A percentile compares a stretch with the other conserved stretches of the same genome.
phyloP scores from a whole-genome alignment of 2,113 vertebrate genomes.

The Salvelinus namaycush region DNA sequence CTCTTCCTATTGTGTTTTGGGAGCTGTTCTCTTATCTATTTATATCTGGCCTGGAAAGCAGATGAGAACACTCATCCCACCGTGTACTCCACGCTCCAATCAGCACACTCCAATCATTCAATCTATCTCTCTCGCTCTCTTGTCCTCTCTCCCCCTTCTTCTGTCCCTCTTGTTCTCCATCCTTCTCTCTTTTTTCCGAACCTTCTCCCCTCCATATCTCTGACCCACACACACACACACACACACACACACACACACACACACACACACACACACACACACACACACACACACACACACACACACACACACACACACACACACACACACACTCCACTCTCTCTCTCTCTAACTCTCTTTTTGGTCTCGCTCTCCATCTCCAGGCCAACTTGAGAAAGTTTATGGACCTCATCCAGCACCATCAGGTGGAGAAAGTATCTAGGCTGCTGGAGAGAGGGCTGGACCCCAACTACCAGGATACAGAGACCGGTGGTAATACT shows the following conservation, averaged over 20 bases:
- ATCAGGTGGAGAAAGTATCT: slow-evolving; percentile 84
- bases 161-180: neutral
- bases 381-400: slow-evolving; percentile 92
- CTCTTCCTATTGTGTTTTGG: slow-evolving; percentile 26
- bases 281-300: too few relatives aligned
- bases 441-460: slow-evolving; percentile 92
- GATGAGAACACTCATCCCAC: slow-evolving; percentile 2
- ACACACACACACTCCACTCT: neutral
- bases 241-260: too few relatives aligned
- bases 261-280: too few relatives aligned
- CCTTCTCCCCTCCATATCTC: neutral
- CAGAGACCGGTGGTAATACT: slow-evolving; percentile 86
- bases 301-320: too few relatives aligned
- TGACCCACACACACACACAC: neutral
- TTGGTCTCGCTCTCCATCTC: slow-evolving; percentile 29
- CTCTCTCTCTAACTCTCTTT: slow-evolving; percentile 11
- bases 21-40: slow-evolving; percentile 42
- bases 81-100: slow-evolving; percentile 14
- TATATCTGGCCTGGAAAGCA: slow-evolving; percentile 34
- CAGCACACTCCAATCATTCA: neutral
- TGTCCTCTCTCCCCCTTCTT: slow-evolving; percentile 2
- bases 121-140: neutral
- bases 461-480: slow-evolving; percentile 94
- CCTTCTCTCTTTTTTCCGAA: neutral
- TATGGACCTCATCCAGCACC: slow-evolving; percentile 89